phyloP scores from a whole-genome alignment of 2,888 invertebrate genomes.

The Eristalis pertinax region DNA sequence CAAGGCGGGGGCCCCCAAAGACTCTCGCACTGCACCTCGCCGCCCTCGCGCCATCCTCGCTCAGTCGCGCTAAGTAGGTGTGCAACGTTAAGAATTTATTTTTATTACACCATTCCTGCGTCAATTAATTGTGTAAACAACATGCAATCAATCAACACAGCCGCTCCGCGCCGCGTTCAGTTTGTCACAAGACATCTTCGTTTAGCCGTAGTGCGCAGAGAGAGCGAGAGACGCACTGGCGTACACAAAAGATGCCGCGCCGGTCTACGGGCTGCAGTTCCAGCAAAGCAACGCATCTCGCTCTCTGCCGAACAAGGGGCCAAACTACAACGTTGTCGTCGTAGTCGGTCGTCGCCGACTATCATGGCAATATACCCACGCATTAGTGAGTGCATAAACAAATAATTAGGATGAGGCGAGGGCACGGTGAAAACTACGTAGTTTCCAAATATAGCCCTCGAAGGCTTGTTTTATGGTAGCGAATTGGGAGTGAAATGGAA shows the following conservation, averaged over 20 bases:
- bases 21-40: background rate
- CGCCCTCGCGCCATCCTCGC: too few species aligned
- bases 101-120: slow-evolving; percentile 68
- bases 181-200: slow-evolving; percentile 52
- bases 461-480: slow-evolving; percentile 17
- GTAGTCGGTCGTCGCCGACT: background rate
- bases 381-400: slow-evolving; percentile 56
- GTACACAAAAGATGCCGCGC: slow-evolving; percentile 51
- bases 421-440: background rate
- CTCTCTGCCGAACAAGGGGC: background rate
- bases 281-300: slow-evolving; percentile 23
- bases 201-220: background rate
- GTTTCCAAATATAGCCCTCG: slow-evolving; percentile 31
- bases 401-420: slow-evolving; percentile 34
- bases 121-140: slow-evolving; percentile 72
- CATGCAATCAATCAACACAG: slow-evolving; percentile 69
- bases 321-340: background rate
- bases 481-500: slow-evolving; percentile 3
- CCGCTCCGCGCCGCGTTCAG: slow-evolving; percentile 40
- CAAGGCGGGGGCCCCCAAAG: slow-evolving; percentile 24
- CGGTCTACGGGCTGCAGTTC: slow-evolving; percentile 11
- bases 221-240: background rate
- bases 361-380: slow-evolving; percentile 48
- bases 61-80: slow-evolving; percentile 57
- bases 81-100: slow-evolving; percentile 60